Percentiles rank a stretch among this genome's conserved stretches.
These are phyloP conservation scores for Macrobrachium rosenbergii DNA, from an alignment of 1,140 invertebrate genomes.

Conservation along the genomic window DNA sequence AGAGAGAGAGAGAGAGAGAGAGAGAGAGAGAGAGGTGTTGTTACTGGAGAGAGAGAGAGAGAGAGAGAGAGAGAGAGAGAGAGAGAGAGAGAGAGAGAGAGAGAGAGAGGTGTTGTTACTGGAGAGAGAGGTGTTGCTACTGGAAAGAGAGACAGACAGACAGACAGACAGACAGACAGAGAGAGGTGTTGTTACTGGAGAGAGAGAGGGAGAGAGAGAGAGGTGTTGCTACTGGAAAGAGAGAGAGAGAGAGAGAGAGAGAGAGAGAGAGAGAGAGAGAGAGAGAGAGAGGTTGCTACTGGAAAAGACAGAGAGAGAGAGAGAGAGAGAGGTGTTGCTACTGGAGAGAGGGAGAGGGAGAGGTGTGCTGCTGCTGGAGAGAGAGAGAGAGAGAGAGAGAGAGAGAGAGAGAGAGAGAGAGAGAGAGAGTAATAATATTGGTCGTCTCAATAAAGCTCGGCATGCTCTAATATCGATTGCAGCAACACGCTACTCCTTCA, in stretches of 20 bases:
- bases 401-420: constrained; percentile 6
- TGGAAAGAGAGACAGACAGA: constrained; percentile 17
- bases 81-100: neutral
- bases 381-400: constrained; percentile 33
- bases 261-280: neutral
- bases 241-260: neutral
- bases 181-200: neutral
- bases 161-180: neutral
- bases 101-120: neutral
- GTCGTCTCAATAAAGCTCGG: neutral
- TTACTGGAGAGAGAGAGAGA: constrained; percentile 16
- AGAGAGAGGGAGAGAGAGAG: neutral
- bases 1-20: neutral
- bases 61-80: neutral
- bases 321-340: neutral
- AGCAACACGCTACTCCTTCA: no score
- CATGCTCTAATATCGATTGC: neutral
- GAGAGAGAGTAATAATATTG: neutral
- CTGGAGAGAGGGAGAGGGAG: neutral
- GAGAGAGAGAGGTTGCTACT: no score
- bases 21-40: neutral
- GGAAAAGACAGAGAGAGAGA: constrained; percentile 24
- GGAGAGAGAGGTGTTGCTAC: neutral
- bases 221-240: neutral
- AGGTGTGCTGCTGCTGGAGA: neutral